Evolutionary conservation across 2,888 invertebrate genomes (phyloP), one percentile per base, ranked within the genome.

Genomic region (Drosophila paranaensis): DNA sequence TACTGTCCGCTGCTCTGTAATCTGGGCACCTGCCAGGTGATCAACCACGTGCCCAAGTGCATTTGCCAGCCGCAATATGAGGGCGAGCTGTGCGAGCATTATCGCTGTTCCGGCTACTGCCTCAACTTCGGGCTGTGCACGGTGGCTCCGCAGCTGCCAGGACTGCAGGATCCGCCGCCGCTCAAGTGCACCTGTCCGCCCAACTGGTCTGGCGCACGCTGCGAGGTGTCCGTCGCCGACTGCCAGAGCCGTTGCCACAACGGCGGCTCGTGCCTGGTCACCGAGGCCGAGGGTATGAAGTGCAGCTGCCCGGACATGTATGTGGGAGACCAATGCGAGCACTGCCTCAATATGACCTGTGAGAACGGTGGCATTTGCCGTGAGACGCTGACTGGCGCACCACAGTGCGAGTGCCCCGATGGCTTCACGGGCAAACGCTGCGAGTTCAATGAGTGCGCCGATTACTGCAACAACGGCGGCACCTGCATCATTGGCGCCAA

Each of bases 51-150:
- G 30, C 94, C 94, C 16, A 94, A 94, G 90, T 96, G 96, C 93
- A 92, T 93, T 74, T 96, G 97, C 87, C 93, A 94, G 37, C 93
- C 95, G 0, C 93, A 94, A 54, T 97, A 95, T 92, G 94, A 94
- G 45, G 96, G 97, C 20, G 93, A 94, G 71, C 92, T 94, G 55
- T 97, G 97, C 93, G 95, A 95, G 90, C 94, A 94, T 84, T 95
- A 95, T 91, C 94, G 95, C 62, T 96, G 96, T 90, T 95, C 95
- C 3, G 95, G 95, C 9, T 94, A 94, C 90, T 96, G 96, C 87
- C 93, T 94, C 81, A 95, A 95, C 89, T 94, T 95, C 72, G 95
- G 95, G 42, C 87, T 93, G 62, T 95, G 95, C 77, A 93, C 94
- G 55, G 91, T 94, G 81, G 92, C 84, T 63, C 92, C 87, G 43